Conservation (phyloP, 2,113 vertebrate genomes). For the Empidonax traillii region DNA sequence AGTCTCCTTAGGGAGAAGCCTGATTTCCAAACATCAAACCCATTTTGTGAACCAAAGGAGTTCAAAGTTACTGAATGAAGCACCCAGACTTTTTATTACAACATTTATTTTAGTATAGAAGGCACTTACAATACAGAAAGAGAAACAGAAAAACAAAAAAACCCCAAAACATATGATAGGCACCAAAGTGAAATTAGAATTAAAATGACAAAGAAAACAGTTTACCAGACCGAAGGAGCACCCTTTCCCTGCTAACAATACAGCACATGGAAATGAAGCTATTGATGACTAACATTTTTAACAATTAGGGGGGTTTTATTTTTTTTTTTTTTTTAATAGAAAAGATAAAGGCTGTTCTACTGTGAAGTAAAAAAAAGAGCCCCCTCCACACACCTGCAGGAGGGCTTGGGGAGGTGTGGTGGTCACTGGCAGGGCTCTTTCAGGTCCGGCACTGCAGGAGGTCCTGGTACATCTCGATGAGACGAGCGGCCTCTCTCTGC, state of each 20-base stretch:
- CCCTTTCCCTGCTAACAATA: constrained; percentile 77
- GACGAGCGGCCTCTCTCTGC: constrained; percentile 91
- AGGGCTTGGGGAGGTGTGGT: constrained; percentile 79
- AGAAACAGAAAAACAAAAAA: not conserved
- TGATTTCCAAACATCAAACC: not conserved
- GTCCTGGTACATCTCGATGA: constrained; percentile 95
- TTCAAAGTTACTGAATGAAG: not conserved
- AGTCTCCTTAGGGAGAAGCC: not conserved
- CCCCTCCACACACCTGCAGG: constrained; percentile 58
- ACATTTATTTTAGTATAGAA: constrained; percentile 87
- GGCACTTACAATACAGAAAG: constrained; percentile 93
- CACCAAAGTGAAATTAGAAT: constrained; percentile 70
- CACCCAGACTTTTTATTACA: constrained; percentile 75
- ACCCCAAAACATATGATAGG: not conserved
- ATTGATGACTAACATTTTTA: constrained; percentile 75
- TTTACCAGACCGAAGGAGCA: constrained; percentile 67
- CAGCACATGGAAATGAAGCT: constrained; percentile 76
- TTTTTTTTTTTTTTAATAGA: constrained; percentile 58
- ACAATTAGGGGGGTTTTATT: constrained; percentile 63
- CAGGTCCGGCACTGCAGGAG: constrained; percentile 84
- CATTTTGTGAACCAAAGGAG: not conserved
- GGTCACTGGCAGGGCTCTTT: constrained; percentile 72
- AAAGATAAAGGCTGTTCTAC: constrained; percentile 81
- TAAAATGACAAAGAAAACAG: constrained; percentile 65
- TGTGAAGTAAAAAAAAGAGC: constrained; percentile 51